Percentiles rank a stretch among this genome's conserved stretches.
phyloP scores from a whole-genome alignment of 2,797 vertebrate genomes.

The Nyctalus aviator region DNA sequence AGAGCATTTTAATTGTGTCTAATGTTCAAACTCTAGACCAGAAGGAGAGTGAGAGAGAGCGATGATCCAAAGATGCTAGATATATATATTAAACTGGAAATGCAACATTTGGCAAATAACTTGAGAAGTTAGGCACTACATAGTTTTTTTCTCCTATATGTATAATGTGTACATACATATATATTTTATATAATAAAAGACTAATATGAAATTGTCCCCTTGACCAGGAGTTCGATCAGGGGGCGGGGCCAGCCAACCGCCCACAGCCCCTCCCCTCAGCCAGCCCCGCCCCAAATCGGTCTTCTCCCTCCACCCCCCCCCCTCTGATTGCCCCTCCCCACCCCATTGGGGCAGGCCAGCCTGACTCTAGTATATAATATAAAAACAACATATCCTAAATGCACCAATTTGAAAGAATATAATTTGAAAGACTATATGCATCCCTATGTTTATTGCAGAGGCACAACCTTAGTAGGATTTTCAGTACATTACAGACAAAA shows the following conservation, averaged over 20 bases:
- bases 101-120: slow-evolving; percentile 22
- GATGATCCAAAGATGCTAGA: neutral
- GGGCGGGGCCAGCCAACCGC: too few relatives aligned
- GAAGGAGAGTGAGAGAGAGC: neutral
- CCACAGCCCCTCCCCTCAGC: too few relatives aligned
- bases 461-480: neutral
- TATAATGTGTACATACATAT: neutral
- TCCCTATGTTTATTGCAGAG: neutral
- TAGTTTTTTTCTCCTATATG: neutral
- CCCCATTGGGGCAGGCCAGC: too few relatives aligned
- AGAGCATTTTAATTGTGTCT: neutral
- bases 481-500: neutral
- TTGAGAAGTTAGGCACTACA: slow-evolving; percentile 12
- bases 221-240: too few relatives aligned
- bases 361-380: neutral
- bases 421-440: neutral
- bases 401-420: neutral
- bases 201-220: too few relatives aligned
- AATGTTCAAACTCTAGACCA: neutral
- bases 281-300: too few relatives aligned
- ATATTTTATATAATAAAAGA: neutral
- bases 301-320: too few relatives aligned
- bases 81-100: neutral
- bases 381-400: neutral
- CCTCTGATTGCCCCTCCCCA: too few relatives aligned